These are phyloP conservation scores for Strongylocentrotus purpuratus DNA, from an alignment of 35 echinoderm and acorn worm genomes.

Conservation along the genomic window DNA sequence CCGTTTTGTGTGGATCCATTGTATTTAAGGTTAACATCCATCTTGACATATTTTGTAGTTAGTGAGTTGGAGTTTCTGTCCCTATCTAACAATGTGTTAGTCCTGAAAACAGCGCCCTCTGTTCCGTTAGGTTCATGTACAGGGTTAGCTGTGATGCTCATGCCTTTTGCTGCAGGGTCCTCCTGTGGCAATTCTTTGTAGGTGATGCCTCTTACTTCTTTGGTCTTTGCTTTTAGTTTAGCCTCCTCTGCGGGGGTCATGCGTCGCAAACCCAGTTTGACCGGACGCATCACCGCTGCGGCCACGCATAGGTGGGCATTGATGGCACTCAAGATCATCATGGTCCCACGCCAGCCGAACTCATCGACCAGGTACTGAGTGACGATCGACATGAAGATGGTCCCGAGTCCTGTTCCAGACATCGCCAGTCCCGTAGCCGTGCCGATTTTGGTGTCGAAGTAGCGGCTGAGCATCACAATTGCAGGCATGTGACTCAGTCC, in stretches of 20 bases:
- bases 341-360: constrained; percentile 12
- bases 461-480: constrained; percentile 7
- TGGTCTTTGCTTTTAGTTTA: background rate
- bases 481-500: constrained; percentile 37
- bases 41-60: background rate
- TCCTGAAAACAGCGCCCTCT: background rate
- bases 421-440: background rate
- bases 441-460: constrained; percentile 1
- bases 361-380: background rate
- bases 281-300: background rate
- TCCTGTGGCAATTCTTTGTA: background rate
- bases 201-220: background rate
- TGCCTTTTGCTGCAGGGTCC: background rate
- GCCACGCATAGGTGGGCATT: background rate
- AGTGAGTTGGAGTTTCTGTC: background rate
- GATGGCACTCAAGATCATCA: constrained; percentile 21
- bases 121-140: background rate
- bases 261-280: background rate
- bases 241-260: background rate
- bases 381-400: constrained; percentile 24
- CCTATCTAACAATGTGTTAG: background rate
- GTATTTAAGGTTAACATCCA: background rate
- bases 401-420: constrained; percentile 22
- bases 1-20: background rate
- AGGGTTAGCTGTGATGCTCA: background rate